Base-by-base conservation (phyloP, 2,113 vertebrate species). In the Glaucidium brasilianum region DNA sequence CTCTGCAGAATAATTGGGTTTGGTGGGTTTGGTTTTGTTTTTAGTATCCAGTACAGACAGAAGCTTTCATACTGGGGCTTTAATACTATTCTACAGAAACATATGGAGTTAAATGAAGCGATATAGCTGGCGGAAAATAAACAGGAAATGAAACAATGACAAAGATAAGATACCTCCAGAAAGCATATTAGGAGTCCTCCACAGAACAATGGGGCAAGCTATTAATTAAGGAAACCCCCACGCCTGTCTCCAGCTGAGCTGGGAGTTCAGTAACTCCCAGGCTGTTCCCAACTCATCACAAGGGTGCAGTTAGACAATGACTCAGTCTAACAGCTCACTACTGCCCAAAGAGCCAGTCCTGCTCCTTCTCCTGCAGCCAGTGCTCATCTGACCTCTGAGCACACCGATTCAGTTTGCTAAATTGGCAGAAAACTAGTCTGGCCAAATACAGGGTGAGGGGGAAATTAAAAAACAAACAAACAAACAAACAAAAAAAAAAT, bases 71-170 rank as follows among this genome's bases (percentile, higher is more conserved):
- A 12, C 5, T 1, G 37, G 75, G 9, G 27, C 37, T 83, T 90
- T 25, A 17, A 6, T 3, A n/a, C 21, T 25, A 13, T 29, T 41
- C 86, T 17, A 9, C 62, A 91, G n/a, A 47, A 75, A 84, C 64
- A 56, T 2, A 52, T 0, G n/a, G 85, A 93, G 92, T 86, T 83
- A 72, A 73, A 62, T 15, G 71, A 83, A 69, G 22, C 73, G 85
- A 79, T 50, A n/a, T 0, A 59, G 47, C 2, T 11, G 64, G 88
- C 8, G 15, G 92, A 49, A 96, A 94, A 95, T 73, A 92, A 95
- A 94, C 96, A 96, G 95, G 96, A 96, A 96, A 90, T 12, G 59
- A 80, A 94, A 95, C 96, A 95, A 92, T 77, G 78, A 8, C 45
- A 20, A 53, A 76, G 96, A 96, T 95, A 86, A 86, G 94, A 91